Evolutionary conservation across 2,797 vertebrate species (phyloP), one percentile per base, ranked within the genome.

Genomic region (Clarias fuscus): DNA sequence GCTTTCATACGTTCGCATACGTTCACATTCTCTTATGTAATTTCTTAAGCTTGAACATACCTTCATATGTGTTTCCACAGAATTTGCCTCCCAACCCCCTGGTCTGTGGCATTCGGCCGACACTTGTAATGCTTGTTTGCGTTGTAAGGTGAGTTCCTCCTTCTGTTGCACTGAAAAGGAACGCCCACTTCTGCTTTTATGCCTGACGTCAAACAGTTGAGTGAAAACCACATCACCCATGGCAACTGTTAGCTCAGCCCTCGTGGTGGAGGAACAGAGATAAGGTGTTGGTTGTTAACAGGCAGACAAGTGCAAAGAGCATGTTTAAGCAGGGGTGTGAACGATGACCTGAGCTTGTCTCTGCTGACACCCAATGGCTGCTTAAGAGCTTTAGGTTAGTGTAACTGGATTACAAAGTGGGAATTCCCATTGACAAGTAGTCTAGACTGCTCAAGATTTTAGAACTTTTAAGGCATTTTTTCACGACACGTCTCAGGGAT

Each of bases 71-170:
- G 77, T 85, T 76, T 82, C 84, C 84, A 85, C 71, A 70, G 79
- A 82, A 83, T 68, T 77, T 77, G 79, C 24, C 58, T 85, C 73
- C 62, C 30, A 78, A 53, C 80, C 78, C 80, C 72, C 79, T 64
- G 71, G 79, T 78, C 58, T 82, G 78, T 82, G 84, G 72, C 33
- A 80, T 82, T 72, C 64, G 76, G 62, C 62, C 67, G 72, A 64
- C 65, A 83, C 61, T 64, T 83, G 79, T 85, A 83, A 62, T 83
- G 84, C 79, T 78, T 85, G 84, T 88, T 88, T 88, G 87, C 80
- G 71, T 84, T 88, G 84, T 62, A 88, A 88, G 87, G 87, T 88
- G 87, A 88, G 87, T 85, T 88, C 84, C 84, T 85, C 72, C 84
- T 88, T 82, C 62, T 85, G 72, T 33, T 83, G 59, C 62, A 13